Evolutionary conservation across 2,888 invertebrate genomes (phyloP), one percentile per base, ranked within the genome.

Genomic region (Quadriops clusia): DNA sequence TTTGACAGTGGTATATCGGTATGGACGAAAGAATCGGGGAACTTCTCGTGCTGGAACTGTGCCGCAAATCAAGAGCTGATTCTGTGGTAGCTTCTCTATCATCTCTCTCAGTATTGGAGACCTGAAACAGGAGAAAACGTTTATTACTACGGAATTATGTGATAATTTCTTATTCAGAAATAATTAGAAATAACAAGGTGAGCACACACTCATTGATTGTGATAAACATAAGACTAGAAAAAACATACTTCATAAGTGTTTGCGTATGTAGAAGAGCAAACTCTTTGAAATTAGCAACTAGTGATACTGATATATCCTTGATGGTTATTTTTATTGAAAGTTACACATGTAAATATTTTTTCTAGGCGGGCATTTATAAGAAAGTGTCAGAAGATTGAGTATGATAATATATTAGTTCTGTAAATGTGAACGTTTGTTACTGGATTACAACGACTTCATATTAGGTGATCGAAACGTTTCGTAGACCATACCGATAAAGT

Each of bases 1-100:
- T 60, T 40, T 60, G 60, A 33, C 50, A 58, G 41, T 58, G 60
- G 38, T 45, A 46, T 37, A 52, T 39, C 39, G 54, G 45, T 47
- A 57, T 43, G 31, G 53, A 40, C 39, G 49, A 34, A 42, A 47
- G 41, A 43, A 55, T 47, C 38, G 58, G 50, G 28, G 54, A 53
- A 53, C 48, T 54, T 29, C 61, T 65, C 4, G 65, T 65, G 50
- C 65, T 68, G 52, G 67, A 67, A 36, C 65, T 66, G 39, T 60
- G 59, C 27, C 72, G 69, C 33, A 74, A 60, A 53, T 74, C 73
- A 42, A 74, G 47, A 28, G 72, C 72, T 2, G 50, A 47, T 37
- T 60, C 60, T 4, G 51, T 42, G 23, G 42, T 41, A 42, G 49
- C 45, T 30, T 54, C 56, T 21, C 43, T 33, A 17, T 49, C 53